Evolutionary conservation across 2,888 invertebrate genomes (phyloP), one percentile per base, ranked within the genome.

Genomic region (Torymus auratus): DNA sequence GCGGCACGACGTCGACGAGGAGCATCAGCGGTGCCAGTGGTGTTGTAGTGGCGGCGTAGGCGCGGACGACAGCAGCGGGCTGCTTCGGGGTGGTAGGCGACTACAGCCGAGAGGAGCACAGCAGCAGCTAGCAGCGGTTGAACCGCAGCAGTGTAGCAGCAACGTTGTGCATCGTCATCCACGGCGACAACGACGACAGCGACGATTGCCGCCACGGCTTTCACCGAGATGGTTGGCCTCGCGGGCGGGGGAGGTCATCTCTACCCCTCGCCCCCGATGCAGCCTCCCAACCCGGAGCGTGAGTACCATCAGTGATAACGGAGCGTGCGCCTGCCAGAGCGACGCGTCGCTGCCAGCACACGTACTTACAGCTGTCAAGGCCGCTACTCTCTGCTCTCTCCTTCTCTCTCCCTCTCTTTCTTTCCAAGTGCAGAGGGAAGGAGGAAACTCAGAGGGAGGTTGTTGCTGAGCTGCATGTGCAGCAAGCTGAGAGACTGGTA

Each of bases 261-360:
- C 87, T 93, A 93, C 91, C 92, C 92, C 86, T 89, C 91, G 88
- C 92, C 92, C 91, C 92, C 93, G 85, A 91, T 91, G 89, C 91
- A 93, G 85, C 92, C 93, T 87, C 92, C 93, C 87, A 93, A 93
- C 91, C 92, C 94, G 92, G 92, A 92, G 91, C 90, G 89, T 91
- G 88, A 91, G 88, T 88, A 91, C 87, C 88, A 23, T 7, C 53
- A 5, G 53, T 68, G 15, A 17, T 52, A 15, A 55, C 60, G 10
- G 5, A n/a, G 20, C 14, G 11, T 10, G 28, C 50, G 11, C 4
- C 56, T 62, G 28, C 14, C 12, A 65, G 11, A 13, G 15, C 12
- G 2, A 11, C 4, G 12, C 53, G 5, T 28, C 15, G 41, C 28
- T 41, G 41, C 41, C 41, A 41, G 41, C 41, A 41, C 7, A 41